These are phyloP conservation scores for Dolichopus griseipennis DNA, from an alignment of 2,888 invertebrate genomes.

Conservation along the genomic window DNA sequence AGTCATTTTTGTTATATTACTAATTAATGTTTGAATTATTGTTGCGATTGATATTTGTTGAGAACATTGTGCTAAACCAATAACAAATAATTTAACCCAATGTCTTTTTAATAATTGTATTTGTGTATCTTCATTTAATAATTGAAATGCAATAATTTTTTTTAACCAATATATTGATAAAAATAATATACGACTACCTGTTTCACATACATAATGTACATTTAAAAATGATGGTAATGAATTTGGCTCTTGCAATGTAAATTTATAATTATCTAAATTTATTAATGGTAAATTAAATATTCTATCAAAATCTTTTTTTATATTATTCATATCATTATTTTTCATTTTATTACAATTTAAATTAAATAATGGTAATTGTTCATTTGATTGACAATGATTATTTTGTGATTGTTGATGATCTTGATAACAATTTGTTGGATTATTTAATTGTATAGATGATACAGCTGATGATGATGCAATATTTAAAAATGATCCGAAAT, in stretches of 20 bases:
- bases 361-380: too few species aligned
- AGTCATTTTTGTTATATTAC: conserved; percentile 47
- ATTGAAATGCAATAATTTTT: conserved; percentile 72
- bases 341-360: too few species aligned
- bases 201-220: conserved; percentile 91
- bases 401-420: too few species aligned
- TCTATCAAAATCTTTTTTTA: conserved; percentile 21
- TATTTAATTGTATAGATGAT: too few species aligned
- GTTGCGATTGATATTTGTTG: conserved; percentile 67
- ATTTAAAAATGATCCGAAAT: too few species aligned
- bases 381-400: background rate
- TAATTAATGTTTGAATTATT: conserved; percentile 67
- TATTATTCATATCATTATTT: too few species aligned
- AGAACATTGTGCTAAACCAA: conserved; percentile 83
- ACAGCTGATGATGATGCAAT: too few species aligned
- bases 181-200: conserved; percentile 83
- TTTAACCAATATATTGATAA: conserved; percentile 84
- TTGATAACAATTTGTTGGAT: too few species aligned
- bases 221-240: conserved; percentile 83
- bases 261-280: conserved; percentile 43
- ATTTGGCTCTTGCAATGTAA: conserved; percentile 66
- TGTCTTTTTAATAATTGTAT: conserved; percentile 73
- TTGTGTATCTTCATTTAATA: conserved; percentile 74
- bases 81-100: conserved; percentile 87
- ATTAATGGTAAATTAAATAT: conserved; percentile 53